Conservation (phyloP, 2,797 vertebrate species). For the Urocyon cinereoargenteus region DNA sequence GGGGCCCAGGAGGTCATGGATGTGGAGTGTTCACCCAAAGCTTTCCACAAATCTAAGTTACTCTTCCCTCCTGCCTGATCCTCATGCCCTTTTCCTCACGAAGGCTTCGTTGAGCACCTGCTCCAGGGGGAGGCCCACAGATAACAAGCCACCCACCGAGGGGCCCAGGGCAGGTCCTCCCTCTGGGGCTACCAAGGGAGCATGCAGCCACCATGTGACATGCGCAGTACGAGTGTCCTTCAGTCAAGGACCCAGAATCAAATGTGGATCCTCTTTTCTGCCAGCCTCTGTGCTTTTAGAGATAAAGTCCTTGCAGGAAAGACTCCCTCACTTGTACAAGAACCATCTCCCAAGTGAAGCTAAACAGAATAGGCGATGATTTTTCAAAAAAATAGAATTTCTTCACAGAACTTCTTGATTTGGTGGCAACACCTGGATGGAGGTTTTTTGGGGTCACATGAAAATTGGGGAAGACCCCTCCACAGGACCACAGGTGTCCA, state of each 20-base stretch:
- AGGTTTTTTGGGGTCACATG: not conserved
- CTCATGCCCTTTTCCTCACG: not conserved
- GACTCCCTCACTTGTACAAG: not conserved
- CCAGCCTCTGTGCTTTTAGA: not conserved
- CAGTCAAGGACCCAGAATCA: not conserved
- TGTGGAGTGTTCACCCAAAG: not conserved
- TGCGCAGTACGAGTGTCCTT: not conserved
- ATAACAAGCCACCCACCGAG: not conserved
- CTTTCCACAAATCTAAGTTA: not conserved
- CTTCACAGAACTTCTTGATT: not conserved
- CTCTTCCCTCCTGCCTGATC: not conserved
- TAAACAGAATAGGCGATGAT: not conserved
- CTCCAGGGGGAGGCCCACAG: fast-evolving
- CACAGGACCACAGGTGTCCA: not conserved
- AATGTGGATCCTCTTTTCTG: not conserved
- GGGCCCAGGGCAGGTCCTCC: not conserved
- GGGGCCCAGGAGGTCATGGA: not conserved
- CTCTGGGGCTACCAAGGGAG: not conserved
- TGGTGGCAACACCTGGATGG: not conserved
- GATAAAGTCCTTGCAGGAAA: not conserved
- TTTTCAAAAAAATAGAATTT: not conserved
- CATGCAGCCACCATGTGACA: fast-evolving
- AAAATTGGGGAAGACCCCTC: not conserved
- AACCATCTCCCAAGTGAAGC: not conserved
- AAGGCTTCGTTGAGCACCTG: not conserved